Evolutionary conservation across 2,888 invertebrate genomes (phyloP), one percentile per base, ranked within the genome.

Genomic region (Pogonocherus hispidulus): DNA sequence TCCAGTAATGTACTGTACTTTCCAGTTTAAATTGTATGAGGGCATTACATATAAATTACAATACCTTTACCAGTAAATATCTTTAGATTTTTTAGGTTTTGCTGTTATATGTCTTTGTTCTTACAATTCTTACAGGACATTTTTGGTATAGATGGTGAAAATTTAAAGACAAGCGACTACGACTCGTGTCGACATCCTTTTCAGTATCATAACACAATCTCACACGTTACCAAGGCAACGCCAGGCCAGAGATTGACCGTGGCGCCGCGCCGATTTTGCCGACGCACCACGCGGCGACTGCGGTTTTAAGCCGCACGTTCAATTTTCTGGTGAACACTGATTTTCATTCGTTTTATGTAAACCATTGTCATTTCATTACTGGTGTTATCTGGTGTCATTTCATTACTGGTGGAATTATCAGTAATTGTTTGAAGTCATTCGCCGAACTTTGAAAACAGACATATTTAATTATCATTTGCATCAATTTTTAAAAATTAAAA

Each of bases 141-240:
- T 16, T 27, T 27, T 8, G 9, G 14, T 6, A 20, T 27, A 11
- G 51, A 60, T 49, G 23, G 27, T 20, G 37, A 49, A 11, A 32
- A 32, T 49, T 60, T 49, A 60, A 60, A 60, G 56, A 23, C 52
- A 51, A 65, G 41, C 47, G 19, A 32, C 22, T 49, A n/a, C 32
- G 22, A n/a, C 20, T 41, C 49, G 47, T 20, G 32, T 32, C 59
- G 46, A 18, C 51, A 51, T 57, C 65, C 23, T 57, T 57, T 65
- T 51, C 52, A 47, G 57, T 32, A 57, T 65, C 51, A 65, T 47
- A 65, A 65, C 65, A 65, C 49, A 49, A 65, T 47, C 44, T 65
- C 52, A 19, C 59, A 49, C 46, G 63, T 64, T 27, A 44, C 67
- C 54, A 68, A 32, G 59, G 52, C 22, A 54, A 68, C 63, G 22